phyloP scores from a whole-genome alignment of 1,140 invertebrate species.

The Drosophila nigromelanica region DNA sequence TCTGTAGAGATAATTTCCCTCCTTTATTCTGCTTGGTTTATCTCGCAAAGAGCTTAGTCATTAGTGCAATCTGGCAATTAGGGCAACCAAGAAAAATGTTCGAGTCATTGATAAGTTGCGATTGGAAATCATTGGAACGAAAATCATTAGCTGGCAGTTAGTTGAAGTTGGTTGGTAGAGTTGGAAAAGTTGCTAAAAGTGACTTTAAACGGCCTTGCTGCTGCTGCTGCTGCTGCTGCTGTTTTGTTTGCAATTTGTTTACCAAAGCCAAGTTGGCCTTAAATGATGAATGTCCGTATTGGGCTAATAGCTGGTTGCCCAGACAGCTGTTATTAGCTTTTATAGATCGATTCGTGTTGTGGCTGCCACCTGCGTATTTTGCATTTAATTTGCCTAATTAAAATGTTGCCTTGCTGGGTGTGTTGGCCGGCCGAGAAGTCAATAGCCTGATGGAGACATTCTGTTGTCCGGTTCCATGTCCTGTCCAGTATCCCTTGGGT shows the following conservation, averaged over 20 bases:
- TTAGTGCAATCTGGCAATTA: slow-evolving; percentile 29
- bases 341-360: slow-evolving; percentile 34
- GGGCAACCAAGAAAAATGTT: slow-evolving; percentile 11
- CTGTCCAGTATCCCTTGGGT: slow-evolving; percentile 10
- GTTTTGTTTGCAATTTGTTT: neutral
- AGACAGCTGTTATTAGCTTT: slow-evolving; percentile 27
- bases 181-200: no score
- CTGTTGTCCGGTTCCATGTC: neutral
- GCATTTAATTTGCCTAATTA: slow-evolving; percentile 78
- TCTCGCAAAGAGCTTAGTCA: slow-evolving; percentile 7
- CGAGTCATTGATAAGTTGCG: slow-evolving; percentile 16
- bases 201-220: neutral
- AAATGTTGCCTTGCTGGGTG: slow-evolving; percentile 28
- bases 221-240: neutral
- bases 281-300: slow-evolving; percentile 11
- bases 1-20: neutral
- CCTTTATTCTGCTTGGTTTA: neutral
- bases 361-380: slow-evolving; percentile 22
- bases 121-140: slow-evolving; percentile 8
- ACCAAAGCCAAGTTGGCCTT: slow-evolving; percentile 1
- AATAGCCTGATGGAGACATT: slow-evolving; percentile 7
- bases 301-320: slow-evolving; percentile 3
- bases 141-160: neutral
- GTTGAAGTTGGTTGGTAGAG: neutral
- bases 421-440: neutral